Evolutionary conservation across 2,113 vertebrate genomes (phyloP), one percentile per base, ranked within the genome.

Genomic region (Cynocephalus volans): DNA sequence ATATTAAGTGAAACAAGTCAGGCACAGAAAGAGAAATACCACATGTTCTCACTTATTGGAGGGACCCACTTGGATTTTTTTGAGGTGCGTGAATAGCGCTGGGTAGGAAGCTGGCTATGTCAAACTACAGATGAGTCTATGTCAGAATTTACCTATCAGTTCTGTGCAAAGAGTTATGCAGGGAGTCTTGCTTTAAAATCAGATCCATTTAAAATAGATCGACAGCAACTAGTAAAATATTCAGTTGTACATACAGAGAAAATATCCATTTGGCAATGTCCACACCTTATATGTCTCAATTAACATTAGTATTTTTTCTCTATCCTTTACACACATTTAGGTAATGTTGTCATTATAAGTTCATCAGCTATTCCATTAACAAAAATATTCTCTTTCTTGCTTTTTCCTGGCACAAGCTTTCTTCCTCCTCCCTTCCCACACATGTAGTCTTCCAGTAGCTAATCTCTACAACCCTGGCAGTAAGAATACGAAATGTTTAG

Each of bases 341-440:
- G 85, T 92, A 65, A 90, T 81, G 76, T 90, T 96, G 88, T 88
- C 88, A 94, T 92, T 95, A 97, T 93, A 90, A 95, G 92, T 95
- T 97, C 97, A 96, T 97, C 93, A 95, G 92, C 69, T 95, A 83
- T 86, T 80, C 90, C 95, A 96, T 97, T 97, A 97, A 98, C 94
- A 96, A 93, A 98, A 97, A 97, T 97, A 97, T 77, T 95, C 93
- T 94, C 95, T 97, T 97, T 97, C 92, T 81, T 97, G 92, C 70
- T 92, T 96, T 97, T 97, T 97, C 95, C 97, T 98, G 95, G 95
- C 96, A 97, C 21, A 28, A 9, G 28, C 79, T 97, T 83, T 85
- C 80, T 94, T 96, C 90, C 90, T 96, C 97, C 93, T 90, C 69
- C 90, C 90, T 95, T 94, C 76, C 94, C 90, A 97, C 92, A 96